Evolutionary conservation across 2,113 vertebrate species (phyloP), one percentile per base, ranked within the genome.

Genomic region (Chiloscyllium plagiosum): DNA sequence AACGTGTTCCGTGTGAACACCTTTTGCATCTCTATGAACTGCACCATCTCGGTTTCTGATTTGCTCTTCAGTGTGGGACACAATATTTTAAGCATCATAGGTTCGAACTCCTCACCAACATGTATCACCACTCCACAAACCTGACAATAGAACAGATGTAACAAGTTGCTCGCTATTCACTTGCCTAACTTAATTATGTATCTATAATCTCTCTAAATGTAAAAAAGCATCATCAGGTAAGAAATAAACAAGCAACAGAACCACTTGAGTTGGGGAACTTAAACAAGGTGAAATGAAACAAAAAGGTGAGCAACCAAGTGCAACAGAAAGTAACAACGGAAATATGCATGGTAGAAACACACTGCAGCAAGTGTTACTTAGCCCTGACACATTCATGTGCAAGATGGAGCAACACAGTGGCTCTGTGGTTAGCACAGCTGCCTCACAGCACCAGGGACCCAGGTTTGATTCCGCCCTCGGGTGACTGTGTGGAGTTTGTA

Each of bases 81-180:
- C 42, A 99, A 97, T 0, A 99, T 97, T 0, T 97, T 99, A 33
- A 99, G 70, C 66, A 99, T 97, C 96, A 99, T 97, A 0, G 99
- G 99, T 96, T 99, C 98, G 29, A 97, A 98, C 85, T 98, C 98
- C 0, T 97, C 96, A 47, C 99, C 99, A 0, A 97, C 97, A 56
- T 97, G 97, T 89, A 99, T 96, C 33, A 96, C 96, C 0, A 96
- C 97, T 33, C 98, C 98, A 8, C 97, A 98, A 85, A 99, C 98
- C 99, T 99, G 97, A 89, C 96, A 85, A 96, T 68, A 94, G 93
- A 94, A 95, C 47, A 72, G 10, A 76, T 26, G 42, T 26, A 72
- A 76, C n/a, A 69, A 70, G 12, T 24, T 72, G 7, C 65, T 94
- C 50, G 7, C 6, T 83, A 61, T 15, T 89, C 26, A 89, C 50